phyloP scores from a whole-genome alignment of 2,113 vertebrate genomes.

The Pomatostomus ruficeps region DNA sequence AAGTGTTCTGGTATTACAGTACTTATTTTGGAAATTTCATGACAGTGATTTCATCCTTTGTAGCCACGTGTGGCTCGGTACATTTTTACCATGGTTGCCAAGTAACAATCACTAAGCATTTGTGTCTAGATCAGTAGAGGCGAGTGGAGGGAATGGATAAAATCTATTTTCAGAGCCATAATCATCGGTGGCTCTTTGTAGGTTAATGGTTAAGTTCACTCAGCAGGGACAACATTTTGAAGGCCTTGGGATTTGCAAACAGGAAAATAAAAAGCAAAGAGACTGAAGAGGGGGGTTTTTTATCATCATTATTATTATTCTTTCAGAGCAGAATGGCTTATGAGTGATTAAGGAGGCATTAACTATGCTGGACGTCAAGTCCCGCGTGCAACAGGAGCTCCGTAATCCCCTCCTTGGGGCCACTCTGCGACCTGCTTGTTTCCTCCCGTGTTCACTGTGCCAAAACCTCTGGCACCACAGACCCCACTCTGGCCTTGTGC shows the following conservation, averaged over 20 bases:
- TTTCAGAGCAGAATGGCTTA: slow-evolving; percentile 8
- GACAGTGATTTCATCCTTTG: slow-evolving; percentile 50
- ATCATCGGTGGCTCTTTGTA: background rate
- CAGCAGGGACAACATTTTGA: background rate
- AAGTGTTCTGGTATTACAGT: background rate
- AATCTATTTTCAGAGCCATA: slow-evolving; percentile 51
- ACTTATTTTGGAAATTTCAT: slow-evolving; percentile 53
- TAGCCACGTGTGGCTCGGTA: slow-evolving; percentile 53
- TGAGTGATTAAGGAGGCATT: slow-evolving; percentile 46
- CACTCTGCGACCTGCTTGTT: rapidly evolving
- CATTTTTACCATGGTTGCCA: slow-evolving; percentile 62
- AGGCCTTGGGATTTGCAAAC: slow-evolving; percentile 11
- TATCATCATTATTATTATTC: background rate
- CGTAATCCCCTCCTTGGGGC: background rate
- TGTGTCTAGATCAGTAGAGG: slow-evolving; percentile 39
- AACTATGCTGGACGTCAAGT: background rate
- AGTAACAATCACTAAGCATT: slow-evolving; percentile 61
- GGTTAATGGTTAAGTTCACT: slow-evolving; percentile 28
- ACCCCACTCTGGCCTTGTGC: background rate
- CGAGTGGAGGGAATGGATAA: slow-evolving; percentile 22
- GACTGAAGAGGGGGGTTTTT: background rate
- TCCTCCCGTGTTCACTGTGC: background rate
- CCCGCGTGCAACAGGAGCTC: background rate
- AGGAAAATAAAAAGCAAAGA: slow-evolving; percentile 19
- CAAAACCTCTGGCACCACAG: background rate